Percentiles rank a stretch among this genome's conserved stretches.
These are phyloP conservation scores for Belgica antarctica DNA, from an alignment of 2,888 invertebrate species.

Conservation along the genomic window DNA sequence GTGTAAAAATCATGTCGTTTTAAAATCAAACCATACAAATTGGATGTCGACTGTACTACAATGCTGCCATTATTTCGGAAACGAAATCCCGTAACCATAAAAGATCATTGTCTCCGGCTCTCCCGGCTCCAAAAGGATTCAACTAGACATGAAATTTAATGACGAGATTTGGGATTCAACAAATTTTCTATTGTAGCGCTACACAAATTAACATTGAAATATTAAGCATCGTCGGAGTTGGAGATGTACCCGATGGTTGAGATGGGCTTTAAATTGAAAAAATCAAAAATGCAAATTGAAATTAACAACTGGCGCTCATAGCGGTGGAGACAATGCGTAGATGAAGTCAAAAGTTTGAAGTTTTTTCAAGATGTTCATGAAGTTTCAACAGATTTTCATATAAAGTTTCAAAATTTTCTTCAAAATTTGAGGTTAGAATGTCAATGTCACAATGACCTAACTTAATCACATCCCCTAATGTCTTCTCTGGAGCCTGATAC, in stretches of 20 bases:
- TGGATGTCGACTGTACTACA: neutral
- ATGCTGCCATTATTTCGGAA: neutral
- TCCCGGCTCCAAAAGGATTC: neutral
- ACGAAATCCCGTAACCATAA: neutral
- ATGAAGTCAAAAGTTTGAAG: too few species aligned
- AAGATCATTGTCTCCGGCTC: neutral
- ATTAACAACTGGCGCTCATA: neutral
- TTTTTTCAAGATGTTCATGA: too few species aligned
- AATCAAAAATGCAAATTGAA: conserved; percentile 18
- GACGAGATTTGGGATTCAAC: neutral
- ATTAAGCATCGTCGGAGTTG: too few species aligned
- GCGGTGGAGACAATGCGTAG: too few species aligned
- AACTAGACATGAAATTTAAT: neutral
- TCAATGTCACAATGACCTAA: too few species aligned
- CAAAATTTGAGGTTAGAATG: too few species aligned
- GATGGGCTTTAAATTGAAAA: too few species aligned
- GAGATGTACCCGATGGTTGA: neutral
- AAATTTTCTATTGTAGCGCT: neutral
- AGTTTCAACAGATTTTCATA: too few species aligned
- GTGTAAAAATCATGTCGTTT: neutral
- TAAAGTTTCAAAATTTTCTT: too few species aligned
- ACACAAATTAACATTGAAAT: neutral
- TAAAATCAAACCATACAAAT: conserved; percentile 1
- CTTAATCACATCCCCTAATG: too few species aligned
- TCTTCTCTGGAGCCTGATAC: too few species aligned